Conservation (phyloP, 2,797 vertebrate species). For the Acipenser oxyrinchus region DNA sequence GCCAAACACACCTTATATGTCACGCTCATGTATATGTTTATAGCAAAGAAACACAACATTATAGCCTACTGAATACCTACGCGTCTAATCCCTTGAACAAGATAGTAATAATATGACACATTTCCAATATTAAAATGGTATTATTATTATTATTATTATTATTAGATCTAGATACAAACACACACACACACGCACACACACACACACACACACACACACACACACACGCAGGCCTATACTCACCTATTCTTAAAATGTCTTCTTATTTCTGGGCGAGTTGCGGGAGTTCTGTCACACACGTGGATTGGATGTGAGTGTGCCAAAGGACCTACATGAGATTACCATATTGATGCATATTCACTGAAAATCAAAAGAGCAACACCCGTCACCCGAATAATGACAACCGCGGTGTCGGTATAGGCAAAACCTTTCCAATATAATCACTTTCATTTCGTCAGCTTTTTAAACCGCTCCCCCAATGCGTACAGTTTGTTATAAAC, state of each 20-base stretch:
- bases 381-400: slow-evolving; percentile 38
- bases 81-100: too few relatives aligned
- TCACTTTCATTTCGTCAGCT: too few relatives aligned
- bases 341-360: slow-evolving; percentile 44
- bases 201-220: too few relatives aligned
- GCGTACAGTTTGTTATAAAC: too few relatives aligned
- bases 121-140: too few relatives aligned
- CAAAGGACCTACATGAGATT: slow-evolving; percentile 33
- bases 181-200: too few relatives aligned
- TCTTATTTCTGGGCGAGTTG: slow-evolving; percentile 19
- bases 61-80: too few relatives aligned
- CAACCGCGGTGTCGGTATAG: background rate
- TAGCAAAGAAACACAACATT: background rate
- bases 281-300: slow-evolving; percentile 52
- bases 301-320: slow-evolving; percentile 27
- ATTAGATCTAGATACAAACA: too few relatives aligned
- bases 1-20: slow-evolving; percentile 20
- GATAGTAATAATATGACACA: too few relatives aligned
- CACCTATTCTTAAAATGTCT: slow-evolving; percentile 19
- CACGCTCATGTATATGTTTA: slow-evolving; percentile 18
- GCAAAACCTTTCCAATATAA: background rate
- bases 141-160: too few relatives aligned
- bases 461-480: too few relatives aligned
- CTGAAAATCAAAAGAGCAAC: slow-evolving; percentile 55
- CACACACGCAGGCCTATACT: slow-evolving; percentile 6